Conservation (phyloP, 2,113 vertebrate species). For the Apteryx mantelli region DNA sequence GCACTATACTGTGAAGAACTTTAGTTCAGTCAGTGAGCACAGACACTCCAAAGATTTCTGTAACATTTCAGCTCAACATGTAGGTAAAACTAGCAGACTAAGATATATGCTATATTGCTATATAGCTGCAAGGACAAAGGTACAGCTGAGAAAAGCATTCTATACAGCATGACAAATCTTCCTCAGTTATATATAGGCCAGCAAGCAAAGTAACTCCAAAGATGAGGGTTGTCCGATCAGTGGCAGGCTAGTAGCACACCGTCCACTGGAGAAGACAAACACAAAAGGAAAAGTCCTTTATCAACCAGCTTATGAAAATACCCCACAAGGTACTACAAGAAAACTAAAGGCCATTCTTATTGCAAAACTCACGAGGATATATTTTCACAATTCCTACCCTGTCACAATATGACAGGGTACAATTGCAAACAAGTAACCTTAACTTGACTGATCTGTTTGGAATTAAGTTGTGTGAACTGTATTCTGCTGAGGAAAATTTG, state of each 20-base stretch:
- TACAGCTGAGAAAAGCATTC: background rate
- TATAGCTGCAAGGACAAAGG: background rate
- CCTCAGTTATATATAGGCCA: background rate
- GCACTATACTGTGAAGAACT: background rate
- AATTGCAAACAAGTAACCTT: background rate
- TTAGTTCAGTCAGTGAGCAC: background rate
- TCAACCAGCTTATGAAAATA: background rate
- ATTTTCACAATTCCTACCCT: background rate
- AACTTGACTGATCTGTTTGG: background rate
- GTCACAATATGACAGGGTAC: background rate
- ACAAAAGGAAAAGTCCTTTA: background rate
- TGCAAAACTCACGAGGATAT: background rate
- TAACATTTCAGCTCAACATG: background rate
- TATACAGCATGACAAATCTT: background rate
- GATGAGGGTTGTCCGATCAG: background rate
- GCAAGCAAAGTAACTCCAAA: background rate
- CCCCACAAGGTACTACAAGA: background rate
- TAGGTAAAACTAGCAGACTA: background rate
- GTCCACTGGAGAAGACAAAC: background rate
- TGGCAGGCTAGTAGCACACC: background rate
- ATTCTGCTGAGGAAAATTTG: background rate
- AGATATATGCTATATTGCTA: background rate
- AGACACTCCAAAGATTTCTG: background rate
- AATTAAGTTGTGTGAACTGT: background rate
- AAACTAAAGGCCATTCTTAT: background rate